These are phyloP conservation scores for Latrodectus geometricus DNA, from an alignment of 1,140 invertebrate genomes.

Conservation along the genomic window DNA sequence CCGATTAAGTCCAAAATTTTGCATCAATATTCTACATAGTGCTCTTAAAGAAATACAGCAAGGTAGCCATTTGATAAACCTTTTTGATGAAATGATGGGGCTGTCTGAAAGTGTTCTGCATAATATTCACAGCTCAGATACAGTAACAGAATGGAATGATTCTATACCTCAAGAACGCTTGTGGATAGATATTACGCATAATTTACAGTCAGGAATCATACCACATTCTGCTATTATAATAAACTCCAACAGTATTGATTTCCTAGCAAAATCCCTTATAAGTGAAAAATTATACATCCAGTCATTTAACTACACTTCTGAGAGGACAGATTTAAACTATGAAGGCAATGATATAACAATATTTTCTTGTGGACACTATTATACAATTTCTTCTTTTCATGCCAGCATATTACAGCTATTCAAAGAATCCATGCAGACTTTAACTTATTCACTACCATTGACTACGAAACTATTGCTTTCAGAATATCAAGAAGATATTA, in stretches of 20 bases:
- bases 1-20: conserved; percentile 45
- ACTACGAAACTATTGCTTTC: conserved; percentile 38
- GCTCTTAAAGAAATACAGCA: conserved; percentile 33
- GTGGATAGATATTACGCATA: conserved; percentile 54
- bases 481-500: conserved; percentile 42
- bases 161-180: conserved; percentile 43
- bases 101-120: conserved; percentile 39
- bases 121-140: conserved; percentile 38
- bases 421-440: conserved; percentile 38
- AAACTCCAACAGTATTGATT: conserved; percentile 44
- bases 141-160: conserved; percentile 51
- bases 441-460: conserved; percentile 37
- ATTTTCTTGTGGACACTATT: conserved; percentile 62
- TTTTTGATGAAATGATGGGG: conserved; percentile 41
- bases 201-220: conserved; percentile 43
- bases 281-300: conserved; percentile 51
- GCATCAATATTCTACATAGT: conserved; percentile 28
- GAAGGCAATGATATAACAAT: conserved; percentile 43
- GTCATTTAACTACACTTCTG: conserved; percentile 33
- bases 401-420: conserved; percentile 38
- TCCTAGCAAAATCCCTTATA: conserved; percentile 42
- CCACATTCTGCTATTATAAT: conserved; percentile 33
- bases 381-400: conserved; percentile 39
- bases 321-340: conserved; percentile 17
- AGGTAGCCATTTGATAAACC: conserved; percentile 14